Evolutionary conservation across 2,888 invertebrate genomes (phyloP).

Genomic region (Ligdia adustata): DNA sequence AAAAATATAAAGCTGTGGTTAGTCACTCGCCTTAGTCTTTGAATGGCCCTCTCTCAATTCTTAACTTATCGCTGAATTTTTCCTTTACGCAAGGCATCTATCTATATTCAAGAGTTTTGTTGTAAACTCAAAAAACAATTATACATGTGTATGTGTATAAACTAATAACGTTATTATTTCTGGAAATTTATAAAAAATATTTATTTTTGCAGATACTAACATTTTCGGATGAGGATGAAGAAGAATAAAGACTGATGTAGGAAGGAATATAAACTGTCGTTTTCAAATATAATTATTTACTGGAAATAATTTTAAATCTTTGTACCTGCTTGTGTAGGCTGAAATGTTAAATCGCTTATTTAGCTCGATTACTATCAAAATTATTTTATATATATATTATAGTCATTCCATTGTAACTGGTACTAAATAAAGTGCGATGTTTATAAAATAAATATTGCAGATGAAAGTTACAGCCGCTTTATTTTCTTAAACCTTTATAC

Average conservation of each 20-base stretch:
- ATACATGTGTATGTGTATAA: too few species aligned
- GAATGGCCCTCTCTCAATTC: too few species aligned
- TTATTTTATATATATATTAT: neutral
- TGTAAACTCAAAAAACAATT: too few species aligned
- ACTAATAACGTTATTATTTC: too few species aligned
- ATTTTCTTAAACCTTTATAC: too few species aligned
- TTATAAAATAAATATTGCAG: conserved; percentile 18
- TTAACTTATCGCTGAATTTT: too few species aligned
- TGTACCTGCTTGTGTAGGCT: conserved; percentile 7
- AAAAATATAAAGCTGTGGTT: too few species aligned
- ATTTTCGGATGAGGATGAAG: conserved; percentile 65
- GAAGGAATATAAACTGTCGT: neutral
- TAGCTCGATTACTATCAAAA: neutral
- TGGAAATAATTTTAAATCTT: neutral
- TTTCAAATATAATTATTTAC: too few species aligned
- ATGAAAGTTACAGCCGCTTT: neutral
- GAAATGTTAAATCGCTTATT: neutral
- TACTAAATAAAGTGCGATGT: conserved; percentile 3
- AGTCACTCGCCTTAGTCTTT: too few species aligned
- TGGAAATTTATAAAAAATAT: too few species aligned
- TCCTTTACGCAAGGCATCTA: too few species aligned
- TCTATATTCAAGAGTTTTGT: too few species aligned
- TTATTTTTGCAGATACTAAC: conserved; percentile 65
- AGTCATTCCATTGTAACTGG: neutral
- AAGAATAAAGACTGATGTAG: conserved; percentile 34